Evolutionary conservation across 1,140 invertebrate species (phyloP).

Genomic region (Bombus consobrinus): DNA sequence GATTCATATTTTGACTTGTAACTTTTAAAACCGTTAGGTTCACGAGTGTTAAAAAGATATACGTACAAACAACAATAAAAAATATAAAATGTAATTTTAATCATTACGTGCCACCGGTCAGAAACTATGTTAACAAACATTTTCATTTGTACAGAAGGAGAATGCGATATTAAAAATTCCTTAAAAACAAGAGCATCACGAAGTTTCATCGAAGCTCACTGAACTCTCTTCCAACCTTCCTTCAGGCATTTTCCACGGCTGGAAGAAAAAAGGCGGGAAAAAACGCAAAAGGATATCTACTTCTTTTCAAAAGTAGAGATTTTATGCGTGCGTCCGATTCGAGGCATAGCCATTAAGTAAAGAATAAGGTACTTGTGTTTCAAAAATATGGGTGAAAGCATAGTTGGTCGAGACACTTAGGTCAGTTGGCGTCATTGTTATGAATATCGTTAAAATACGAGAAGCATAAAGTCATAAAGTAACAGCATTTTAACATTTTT

Average conservation of each 20-base stretch:
- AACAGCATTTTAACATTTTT: slow-evolving; percentile 70
- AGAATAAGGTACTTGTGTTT: no score
- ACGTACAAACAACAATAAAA: no score
- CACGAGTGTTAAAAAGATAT: no score
- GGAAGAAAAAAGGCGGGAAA: no score
- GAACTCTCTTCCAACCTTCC: background rate
- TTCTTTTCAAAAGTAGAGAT: background rate
- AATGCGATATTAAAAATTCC: background rate
- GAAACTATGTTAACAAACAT: background rate
- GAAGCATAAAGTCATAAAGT: slow-evolving; percentile 65
- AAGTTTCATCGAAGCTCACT: background rate
- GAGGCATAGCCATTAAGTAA: no score
- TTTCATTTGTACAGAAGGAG: background rate
- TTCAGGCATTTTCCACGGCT: background rate
- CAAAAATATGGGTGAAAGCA: background rate
- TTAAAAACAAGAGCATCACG: background rate
- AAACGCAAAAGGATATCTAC: background rate
- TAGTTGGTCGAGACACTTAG: slow-evolving; percentile 41
- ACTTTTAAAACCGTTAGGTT: no score
- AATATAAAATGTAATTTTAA: no score
- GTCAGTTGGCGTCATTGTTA: slow-evolving; percentile 63
- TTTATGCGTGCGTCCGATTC: background rate
- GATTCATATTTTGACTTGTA: no score
- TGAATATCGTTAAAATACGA: slow-evolving; percentile 70
- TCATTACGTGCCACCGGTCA: no score